Conservation (phyloP, 2,797 vertebrate genomes). For the Botia kubotai region DNA sequence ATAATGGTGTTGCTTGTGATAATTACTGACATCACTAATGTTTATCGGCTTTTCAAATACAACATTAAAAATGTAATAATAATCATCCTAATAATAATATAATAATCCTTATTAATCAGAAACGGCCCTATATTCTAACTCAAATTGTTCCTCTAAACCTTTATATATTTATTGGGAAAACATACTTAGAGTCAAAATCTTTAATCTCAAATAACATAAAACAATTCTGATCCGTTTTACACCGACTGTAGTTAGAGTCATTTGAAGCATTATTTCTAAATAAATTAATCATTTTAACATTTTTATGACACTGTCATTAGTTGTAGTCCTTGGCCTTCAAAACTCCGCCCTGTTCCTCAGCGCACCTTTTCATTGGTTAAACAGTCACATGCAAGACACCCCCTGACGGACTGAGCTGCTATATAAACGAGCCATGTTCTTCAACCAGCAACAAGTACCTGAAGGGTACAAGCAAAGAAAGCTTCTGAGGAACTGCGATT, state of each 20-base stretch:
- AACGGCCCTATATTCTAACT: no score
- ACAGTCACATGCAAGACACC: constrained; percentile 45
- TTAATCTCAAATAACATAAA: neutral
- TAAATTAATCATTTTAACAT: constrained; percentile 17
- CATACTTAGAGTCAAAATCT: no score
- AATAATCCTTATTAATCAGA: no score
- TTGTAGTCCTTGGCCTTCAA: neutral
- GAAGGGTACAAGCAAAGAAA: constrained; percentile 44
- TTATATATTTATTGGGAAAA: no score
- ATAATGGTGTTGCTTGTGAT: no score
- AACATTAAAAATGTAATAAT: no score
- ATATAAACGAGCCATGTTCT: constrained; percentile 69
- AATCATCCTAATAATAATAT: no score
- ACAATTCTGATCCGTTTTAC: neutral
- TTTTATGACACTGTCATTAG: constrained; percentile 43
- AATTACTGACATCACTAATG: no score
- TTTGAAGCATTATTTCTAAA: constrained; percentile 18
- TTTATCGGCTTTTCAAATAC: no score
- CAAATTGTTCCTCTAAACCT: no score
- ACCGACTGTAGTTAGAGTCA: neutral
- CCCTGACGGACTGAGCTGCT: constrained; percentile 56
- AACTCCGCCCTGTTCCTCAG: constrained; percentile 23
- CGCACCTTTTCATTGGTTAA: constrained; percentile 71
- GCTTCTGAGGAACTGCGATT: neutral
- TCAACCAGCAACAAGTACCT: constrained; percentile 57